Conservation (phyloP, 2,797 vertebrate species). For the Cossypha heuglini region DNA sequence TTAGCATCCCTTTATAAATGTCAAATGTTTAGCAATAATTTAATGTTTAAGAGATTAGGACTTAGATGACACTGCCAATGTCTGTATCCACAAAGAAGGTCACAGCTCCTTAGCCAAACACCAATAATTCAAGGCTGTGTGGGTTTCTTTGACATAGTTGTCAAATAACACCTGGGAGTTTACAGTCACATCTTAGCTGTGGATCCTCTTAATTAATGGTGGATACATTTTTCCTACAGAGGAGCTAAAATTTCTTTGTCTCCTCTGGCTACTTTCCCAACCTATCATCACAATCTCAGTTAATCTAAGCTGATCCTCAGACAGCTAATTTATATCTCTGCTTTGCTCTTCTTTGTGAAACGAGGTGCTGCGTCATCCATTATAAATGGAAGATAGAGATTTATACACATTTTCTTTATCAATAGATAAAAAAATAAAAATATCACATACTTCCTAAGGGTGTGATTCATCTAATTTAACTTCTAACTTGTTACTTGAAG, state of each 20-base stretch:
- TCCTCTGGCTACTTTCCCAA: background rate
- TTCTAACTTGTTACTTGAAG: background rate
- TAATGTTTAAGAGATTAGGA: background rate
- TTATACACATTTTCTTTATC: background rate
- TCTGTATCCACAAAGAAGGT: background rate
- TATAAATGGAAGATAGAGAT: background rate
- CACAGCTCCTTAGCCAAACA: background rate
- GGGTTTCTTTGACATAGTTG: background rate
- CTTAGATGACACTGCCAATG: background rate
- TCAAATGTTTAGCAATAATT: background rate
- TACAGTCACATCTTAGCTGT: background rate
- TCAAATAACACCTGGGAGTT: background rate
- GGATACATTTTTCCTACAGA: background rate
- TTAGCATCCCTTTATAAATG: background rate
- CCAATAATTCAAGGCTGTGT: background rate
- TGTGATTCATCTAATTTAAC: background rate
- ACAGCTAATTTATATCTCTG: background rate
- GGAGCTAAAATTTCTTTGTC: background rate
- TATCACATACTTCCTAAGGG: background rate
- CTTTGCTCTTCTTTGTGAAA: background rate
- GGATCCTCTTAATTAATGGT: background rate
- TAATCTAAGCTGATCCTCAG: background rate
- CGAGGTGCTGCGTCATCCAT: background rate
- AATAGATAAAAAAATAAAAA: background rate
- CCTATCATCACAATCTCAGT: background rate